These are phyloP conservation scores for Ptilodon capucinus DNA, from an alignment of 2,888 invertebrate species.

Conservation along the genomic window DNA sequence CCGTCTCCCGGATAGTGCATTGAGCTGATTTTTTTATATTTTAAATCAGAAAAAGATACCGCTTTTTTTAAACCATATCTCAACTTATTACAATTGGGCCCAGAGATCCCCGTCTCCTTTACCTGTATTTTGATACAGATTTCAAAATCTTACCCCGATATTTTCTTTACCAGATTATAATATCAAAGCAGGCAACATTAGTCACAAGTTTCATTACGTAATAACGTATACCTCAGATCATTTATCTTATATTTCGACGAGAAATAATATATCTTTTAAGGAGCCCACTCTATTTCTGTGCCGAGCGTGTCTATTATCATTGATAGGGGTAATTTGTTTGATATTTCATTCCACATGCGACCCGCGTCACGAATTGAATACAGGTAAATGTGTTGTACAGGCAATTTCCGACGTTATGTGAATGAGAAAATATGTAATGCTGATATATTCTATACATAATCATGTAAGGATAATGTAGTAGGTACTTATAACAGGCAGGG, in stretches of 20 bases:
- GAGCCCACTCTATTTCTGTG: constrained; percentile 32
- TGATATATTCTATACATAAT: constrained; percentile 6
- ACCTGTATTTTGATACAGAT: not conserved
- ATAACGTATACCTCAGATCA: constrained; percentile 41
- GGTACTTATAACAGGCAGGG: no score
- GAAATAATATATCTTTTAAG: constrained; percentile 39
- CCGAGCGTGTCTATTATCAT: constrained; percentile 47
- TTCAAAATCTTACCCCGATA: not conserved
- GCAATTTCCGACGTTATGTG: constrained; percentile 15
- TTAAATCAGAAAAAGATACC: no score
- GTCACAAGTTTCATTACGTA: constrained; percentile 45
- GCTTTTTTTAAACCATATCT: no score
- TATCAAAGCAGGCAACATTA: constrained; percentile 3
- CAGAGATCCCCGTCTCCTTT: no score
- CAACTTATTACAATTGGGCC: no score
- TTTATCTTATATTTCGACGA: constrained; percentile 42
- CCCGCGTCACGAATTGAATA: constrained; percentile 32
- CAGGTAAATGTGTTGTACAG: constrained; percentile 16
- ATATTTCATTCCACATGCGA: constrained; percentile 45
- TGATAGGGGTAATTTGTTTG: constrained; percentile 49
- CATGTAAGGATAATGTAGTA: not conserved
- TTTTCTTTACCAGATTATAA: not conserved
- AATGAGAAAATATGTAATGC: constrained; percentile 7
- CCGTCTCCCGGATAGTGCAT: no score
- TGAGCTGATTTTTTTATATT: no score